These are phyloP conservation scores for Mesitornis unicolor DNA, from an alignment of 2,113 vertebrate species.

Conservation along the genomic window DNA sequence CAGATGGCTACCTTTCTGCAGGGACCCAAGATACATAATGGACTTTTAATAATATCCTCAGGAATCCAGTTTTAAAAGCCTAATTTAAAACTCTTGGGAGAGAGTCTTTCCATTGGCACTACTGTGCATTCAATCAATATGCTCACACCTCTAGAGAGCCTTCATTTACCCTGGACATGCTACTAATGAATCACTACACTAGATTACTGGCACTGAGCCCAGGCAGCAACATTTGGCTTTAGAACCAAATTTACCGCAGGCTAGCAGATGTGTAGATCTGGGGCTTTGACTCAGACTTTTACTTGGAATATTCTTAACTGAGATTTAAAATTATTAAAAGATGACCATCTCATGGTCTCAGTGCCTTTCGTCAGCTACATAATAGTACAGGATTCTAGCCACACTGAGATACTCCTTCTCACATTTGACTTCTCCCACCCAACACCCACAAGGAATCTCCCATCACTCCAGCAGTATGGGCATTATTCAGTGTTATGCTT, in stretches of 20 bases:
- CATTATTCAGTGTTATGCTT: background rate
- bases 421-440: background rate
- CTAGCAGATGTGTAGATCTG: background rate
- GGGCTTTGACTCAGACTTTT: background rate
- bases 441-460: background rate
- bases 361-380: background rate
- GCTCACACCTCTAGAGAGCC: background rate
- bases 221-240: background rate
- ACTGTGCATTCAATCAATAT: background rate
- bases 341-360: background rate
- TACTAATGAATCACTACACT: background rate
- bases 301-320: background rate
- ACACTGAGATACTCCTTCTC: background rate
- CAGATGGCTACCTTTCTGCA: background rate
- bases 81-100: background rate
- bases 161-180: background rate
- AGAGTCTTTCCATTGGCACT: background rate
- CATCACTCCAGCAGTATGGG: background rate
- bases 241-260: background rate
- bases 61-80: background rate
- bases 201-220: background rate
- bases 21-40: background rate
- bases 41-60: background rate
- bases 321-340: background rate
- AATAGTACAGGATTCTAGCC: fast-evolving